Base-by-base conservation (phyloP, 2,797 vertebrate species). In the Todus mexicanus region DNA sequence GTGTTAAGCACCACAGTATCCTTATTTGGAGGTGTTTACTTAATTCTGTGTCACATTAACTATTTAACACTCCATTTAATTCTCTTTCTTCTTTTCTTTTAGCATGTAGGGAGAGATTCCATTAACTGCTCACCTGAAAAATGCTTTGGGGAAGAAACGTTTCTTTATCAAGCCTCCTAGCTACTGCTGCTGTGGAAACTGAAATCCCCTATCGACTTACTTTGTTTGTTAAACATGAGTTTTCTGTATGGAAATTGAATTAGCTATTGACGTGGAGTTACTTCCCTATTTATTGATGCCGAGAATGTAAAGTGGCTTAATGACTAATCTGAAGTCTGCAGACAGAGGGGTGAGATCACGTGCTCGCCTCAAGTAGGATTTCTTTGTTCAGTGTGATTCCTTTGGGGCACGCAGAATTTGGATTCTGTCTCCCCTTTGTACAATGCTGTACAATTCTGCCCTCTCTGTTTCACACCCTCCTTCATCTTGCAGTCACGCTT, bases 251-350 rank as follows among this genome's bases (percentile, higher is more conserved):
- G 73, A 95, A 83, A 91, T 48, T 80, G 73, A 90, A 70, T 95
- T 92, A 61, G 82, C 59, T 82, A 42, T 79, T 93, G 88, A 83
- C 2, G 3, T 35, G 40, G 78, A 95, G 82, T 91, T 92, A 90
- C 66, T 95, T 95, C 69, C 51, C 81, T 89, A 2, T 91, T 93
- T 89, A 89, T 54, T 75, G 90, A 72, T 45, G 81, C 78, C 1
- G 65, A 66, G 63, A 94, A 89, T 54, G 47, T 89, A 11, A 85
- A 92, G 90, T 94, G 79, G 43, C 33, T 93, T 93, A 91, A 92
- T 84, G 87, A 83, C 78, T 89, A 70, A 92, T 92, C 33, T 89
- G 48, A 92, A 96, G 76, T 64, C 93, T 70, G 63, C 51, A 78
- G 75, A 43, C 92, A 75, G 56, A 94, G 54, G 8, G 26, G 56